Percentiles rank a stretch among this genome's conserved stretches.
These are phyloP conservation scores for Coregonus clupeaformis DNA, from an alignment of 2,113 vertebrate species.

Conservation along the genomic window DNA sequence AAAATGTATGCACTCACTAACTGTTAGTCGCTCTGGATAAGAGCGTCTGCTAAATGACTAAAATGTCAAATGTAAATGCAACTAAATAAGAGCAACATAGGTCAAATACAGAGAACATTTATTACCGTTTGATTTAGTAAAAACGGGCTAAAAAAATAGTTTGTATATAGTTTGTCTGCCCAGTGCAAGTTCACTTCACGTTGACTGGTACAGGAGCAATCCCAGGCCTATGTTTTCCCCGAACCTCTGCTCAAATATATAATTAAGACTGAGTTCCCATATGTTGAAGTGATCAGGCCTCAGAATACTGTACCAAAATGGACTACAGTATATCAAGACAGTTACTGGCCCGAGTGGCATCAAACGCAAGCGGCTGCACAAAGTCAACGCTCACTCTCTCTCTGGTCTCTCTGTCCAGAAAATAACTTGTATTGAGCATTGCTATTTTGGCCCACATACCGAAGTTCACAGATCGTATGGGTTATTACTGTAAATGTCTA, in stretches of 20 bases:
- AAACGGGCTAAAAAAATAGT: too few species aligned
- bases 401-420: not conserved
- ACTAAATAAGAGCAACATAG: too few species aligned
- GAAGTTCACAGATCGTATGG: not conserved
- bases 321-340: slow-evolving; percentile 29
- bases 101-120: too few species aligned
- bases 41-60: too few species aligned
- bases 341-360: slow-evolving; percentile 14
- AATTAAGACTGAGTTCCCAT: slow-evolving; percentile 48
- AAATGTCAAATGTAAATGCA: too few species aligned
- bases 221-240: slow-evolving; percentile 54
- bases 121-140: too few species aligned
- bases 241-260: slow-evolving; percentile 49
- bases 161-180: not conserved
- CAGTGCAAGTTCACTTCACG: slow-evolving; percentile 31
- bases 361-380: not conserved
- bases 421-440: not conserved
- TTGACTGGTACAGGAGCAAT: slow-evolving; percentile 6
- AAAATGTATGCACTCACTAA: too few species aligned
- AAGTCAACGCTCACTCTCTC: not conserved
- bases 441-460: not conserved
- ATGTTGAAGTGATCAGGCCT: slow-evolving; percentile 58
- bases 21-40: too few species aligned
- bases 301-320: slow-evolving; percentile 34
- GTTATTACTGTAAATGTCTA: not conserved